Conservation (phyloP, 2,113 vertebrate genomes). For the Triplophysa rosa region DNA sequence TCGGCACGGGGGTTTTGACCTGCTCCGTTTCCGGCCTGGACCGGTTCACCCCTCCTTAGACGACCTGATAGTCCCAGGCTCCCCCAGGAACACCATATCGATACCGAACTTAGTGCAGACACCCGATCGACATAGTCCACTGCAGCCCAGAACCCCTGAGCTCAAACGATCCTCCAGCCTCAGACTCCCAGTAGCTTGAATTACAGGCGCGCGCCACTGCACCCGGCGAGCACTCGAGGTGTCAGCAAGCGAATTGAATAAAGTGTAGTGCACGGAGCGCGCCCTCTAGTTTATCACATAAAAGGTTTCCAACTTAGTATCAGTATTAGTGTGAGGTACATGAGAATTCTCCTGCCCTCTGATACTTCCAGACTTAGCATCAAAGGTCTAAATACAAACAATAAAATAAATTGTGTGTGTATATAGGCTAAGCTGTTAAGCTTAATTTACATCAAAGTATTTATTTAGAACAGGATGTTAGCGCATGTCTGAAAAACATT, state of each 20-base stretch:
- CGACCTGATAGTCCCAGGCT: not conserved
- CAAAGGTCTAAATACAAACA: too few relatives aligned
- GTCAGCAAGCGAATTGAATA: not conserved
- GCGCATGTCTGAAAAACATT: too few relatives aligned
- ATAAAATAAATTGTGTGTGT: too few relatives aligned
- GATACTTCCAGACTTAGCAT: too few relatives aligned
- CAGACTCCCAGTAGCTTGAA: not conserved
- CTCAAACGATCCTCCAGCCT: not conserved
- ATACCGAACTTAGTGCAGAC: constrained; percentile 1
- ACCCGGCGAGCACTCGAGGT: not conserved
- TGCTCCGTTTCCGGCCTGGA: constrained; percentile 12
- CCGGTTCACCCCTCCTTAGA: constrained; percentile 2
- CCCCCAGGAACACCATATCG: not conserved
- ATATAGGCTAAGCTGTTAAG: too few relatives aligned
- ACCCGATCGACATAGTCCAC: not conserved
- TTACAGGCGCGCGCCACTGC: constrained; percentile 1
- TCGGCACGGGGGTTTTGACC: not conserved
- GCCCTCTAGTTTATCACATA: not conserved
- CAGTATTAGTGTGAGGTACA: not conserved
- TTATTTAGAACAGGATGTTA: too few relatives aligned
- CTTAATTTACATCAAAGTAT: too few relatives aligned
- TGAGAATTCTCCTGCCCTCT: too few relatives aligned
- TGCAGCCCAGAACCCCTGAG: not conserved
- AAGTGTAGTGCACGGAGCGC: too few relatives aligned
- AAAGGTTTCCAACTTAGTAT: too few relatives aligned